A percentile compares a stretch with the other conserved stretches of the same genome.
These are phyloP conservation scores for Lepeophtheirus nordmannii DNA, from an alignment of 2,888 invertebrate genomes.

Conservation along the genomic window DNA sequence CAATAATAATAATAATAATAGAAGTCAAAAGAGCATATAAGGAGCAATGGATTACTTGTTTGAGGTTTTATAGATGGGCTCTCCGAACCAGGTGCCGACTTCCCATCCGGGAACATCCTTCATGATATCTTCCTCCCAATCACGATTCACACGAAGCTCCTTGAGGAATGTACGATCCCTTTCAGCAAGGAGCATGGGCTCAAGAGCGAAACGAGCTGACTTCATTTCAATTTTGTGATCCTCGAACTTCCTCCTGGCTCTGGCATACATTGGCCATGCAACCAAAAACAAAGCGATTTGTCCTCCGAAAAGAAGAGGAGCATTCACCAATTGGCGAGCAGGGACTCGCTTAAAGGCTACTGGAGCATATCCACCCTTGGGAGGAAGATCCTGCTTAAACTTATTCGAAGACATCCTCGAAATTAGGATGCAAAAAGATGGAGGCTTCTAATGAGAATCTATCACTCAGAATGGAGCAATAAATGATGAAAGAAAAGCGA, in stretches of 20 bases:
- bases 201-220: constrained; percentile 57
- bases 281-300: neutral
- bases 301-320: neutral
- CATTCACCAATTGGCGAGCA: constrained; percentile 38
- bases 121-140: constrained; percentile 38
- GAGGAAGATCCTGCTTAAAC: constrained; percentile 70
- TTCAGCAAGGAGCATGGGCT: constrained; percentile 64
- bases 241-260: constrained; percentile 33
- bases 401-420: neutral
- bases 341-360: constrained; percentile 55
- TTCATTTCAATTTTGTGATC: constrained; percentile 53
- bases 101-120: constrained; percentile 37
- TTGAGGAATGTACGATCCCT: constrained; percentile 53
- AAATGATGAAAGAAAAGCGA: no score
- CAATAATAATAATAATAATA: neutral
- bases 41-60: neutral
- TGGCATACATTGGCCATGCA: neutral
- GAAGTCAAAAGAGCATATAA: neutral
- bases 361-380: constrained; percentile 69
- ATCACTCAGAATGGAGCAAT: no score
- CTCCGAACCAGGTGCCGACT: constrained; percentile 35
- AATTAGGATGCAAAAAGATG: neutral
- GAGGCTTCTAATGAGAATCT: no score
- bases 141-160: constrained; percentile 33
- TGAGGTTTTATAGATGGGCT: constrained; percentile 32